A percentile compares a stretch with the other conserved stretches of the same genome.
These are phyloP conservation scores for Argynnis bischoffii DNA, from an alignment of 2,888 invertebrate genomes.

Conservation along the genomic window DNA sequence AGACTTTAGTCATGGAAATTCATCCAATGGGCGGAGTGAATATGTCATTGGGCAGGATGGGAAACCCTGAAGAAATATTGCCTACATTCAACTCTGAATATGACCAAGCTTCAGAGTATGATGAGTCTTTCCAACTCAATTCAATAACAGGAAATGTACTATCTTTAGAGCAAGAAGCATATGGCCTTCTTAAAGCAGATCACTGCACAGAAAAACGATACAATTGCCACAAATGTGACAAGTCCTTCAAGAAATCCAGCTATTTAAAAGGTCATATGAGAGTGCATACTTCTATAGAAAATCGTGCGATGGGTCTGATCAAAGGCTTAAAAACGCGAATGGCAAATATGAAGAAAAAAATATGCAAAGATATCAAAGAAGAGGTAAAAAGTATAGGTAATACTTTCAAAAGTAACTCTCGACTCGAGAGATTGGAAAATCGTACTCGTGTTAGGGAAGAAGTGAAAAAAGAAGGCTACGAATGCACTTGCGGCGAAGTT, in stretches of 20 bases:
- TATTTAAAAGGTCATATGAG: conserved; percentile 55
- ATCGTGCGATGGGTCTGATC: conserved; percentile 55
- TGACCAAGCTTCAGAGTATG: conserved; percentile 46
- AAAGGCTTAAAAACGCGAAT: conserved; percentile 56
- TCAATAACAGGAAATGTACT: conserved; percentile 72
- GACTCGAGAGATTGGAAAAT: conserved; percentile 48
- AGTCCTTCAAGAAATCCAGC: conserved; percentile 48
- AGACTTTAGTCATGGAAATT: conserved; percentile 71
- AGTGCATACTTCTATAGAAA: conserved; percentile 64
- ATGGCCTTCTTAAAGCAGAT: conserved; percentile 59
- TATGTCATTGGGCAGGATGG: conserved; percentile 47
- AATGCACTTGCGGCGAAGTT: conserved; percentile 67
- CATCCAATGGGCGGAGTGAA: conserved; percentile 52
- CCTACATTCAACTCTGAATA: conserved; percentile 51
- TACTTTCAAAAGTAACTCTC: conserved; percentile 28
- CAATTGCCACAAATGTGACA: conserved; percentile 55
- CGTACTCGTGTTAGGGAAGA: conserved; percentile 45
- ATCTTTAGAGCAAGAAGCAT: conserved; percentile 71
- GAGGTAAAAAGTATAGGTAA: conserved; percentile 36
- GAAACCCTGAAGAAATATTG: conserved; percentile 67
- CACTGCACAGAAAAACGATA: conserved; percentile 29
- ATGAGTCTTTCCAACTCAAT: conserved; percentile 67
- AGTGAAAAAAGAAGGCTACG: conserved; percentile 51
- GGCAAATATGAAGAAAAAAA: conserved; percentile 51
- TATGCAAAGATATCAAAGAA: conserved; percentile 39